Evolutionary conservation across 2,797 vertebrate species (phyloP).

Genomic region (Pipistrellus pygmaeus): DNA sequence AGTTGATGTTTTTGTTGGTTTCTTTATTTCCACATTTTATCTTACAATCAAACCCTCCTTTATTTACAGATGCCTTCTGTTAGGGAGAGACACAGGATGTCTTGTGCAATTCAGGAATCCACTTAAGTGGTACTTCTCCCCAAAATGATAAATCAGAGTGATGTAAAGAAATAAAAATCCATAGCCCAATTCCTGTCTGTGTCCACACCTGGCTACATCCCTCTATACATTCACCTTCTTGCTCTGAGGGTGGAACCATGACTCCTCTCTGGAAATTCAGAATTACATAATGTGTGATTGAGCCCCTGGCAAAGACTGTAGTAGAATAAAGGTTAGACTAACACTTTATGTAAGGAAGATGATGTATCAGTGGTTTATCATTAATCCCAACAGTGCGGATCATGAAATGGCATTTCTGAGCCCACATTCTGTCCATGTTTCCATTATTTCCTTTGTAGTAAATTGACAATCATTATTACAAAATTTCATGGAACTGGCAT

Average conservation of each 20-base stretch:
- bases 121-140: constrained; percentile 60
- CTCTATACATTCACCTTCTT: not conserved
- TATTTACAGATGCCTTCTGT: not conserved
- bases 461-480: constrained; percentile 32
- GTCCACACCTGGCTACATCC: not conserved
- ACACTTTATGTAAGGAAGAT: not conserved
- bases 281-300: constrained; percentile 3
- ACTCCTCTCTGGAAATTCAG: constrained; percentile 57
- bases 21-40: constrained; percentile 7
- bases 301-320: not conserved
- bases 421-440: not conserved
- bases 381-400: not conserved
- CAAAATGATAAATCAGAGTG: constrained; percentile 48
- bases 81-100: not conserved
- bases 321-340: not conserved
- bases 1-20: not conserved
- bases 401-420: not conserved
- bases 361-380: not conserved
- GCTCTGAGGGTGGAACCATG: constrained; percentile 44
- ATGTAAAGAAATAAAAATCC: constrained; percentile 65
- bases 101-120: constrained; percentile 65
- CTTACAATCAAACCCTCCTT: not conserved
- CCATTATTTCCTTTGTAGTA: not conserved
- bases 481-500: not conserved
- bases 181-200: not conserved